Conservation (phyloP, 2,797 vertebrate genomes). For the Pseudopleuronectes americanus region DNA sequence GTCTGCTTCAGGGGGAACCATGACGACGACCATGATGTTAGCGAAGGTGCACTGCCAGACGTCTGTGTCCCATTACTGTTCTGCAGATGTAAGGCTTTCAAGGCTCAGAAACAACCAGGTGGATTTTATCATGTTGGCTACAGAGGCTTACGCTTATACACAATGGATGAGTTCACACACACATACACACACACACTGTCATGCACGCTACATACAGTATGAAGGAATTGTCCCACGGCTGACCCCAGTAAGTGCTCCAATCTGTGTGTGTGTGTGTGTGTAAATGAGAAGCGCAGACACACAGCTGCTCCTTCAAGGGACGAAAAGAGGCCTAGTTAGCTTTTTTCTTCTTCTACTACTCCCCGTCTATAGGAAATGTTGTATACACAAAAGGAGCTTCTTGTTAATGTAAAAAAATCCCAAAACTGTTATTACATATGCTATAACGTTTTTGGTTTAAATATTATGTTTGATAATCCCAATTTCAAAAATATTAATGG, state of each 20-base stretch:
- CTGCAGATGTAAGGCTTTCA: conserved; percentile 17
- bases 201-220: conserved; percentile 9
- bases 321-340: too few species aligned
- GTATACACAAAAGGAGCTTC: too few species aligned
- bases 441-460: too few species aligned
- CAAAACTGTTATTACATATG: too few species aligned
- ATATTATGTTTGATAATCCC: too few species aligned
- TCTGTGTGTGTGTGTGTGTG: conserved; percentile 21
- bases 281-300: neutral
- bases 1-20: conserved; percentile 3
- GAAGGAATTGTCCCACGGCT: conserved; percentile 43
- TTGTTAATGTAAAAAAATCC: too few species aligned
- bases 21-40: conserved; percentile 21
- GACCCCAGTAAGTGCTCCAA: conserved; percentile 49
- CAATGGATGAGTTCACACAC: conserved; percentile 1
- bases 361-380: too few species aligned
- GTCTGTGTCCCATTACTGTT: conserved; percentile 43
- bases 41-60: conserved; percentile 49
- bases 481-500: too few species aligned
- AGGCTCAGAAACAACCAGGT: conserved; percentile 23
- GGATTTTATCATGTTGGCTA: conserved; percentile 30
- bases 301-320: neutral
- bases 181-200: conserved; percentile 27
- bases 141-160: neutral
- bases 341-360: too few species aligned